Percentiles rank a stretch among this genome's conserved stretches.
These are phyloP conservation scores for Chaetogeoica ovagalla DNA, from an alignment of 2,888 invertebrate species.

Conservation along the genomic window DNA sequence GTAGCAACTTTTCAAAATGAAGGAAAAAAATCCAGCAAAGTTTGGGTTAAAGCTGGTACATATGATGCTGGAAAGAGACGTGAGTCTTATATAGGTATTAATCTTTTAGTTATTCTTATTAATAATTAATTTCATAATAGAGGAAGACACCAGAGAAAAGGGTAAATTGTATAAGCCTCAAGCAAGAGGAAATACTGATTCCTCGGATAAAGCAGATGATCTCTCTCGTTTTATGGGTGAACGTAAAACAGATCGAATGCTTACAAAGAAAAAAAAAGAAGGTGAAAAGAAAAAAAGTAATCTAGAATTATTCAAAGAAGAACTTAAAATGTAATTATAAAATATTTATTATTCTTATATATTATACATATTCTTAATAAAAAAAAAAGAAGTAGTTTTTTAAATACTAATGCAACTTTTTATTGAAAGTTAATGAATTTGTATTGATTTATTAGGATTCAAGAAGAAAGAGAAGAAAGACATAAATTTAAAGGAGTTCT, in stretches of 20 bases:
- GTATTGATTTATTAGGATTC: conserved; percentile 71
- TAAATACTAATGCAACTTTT: neutral
- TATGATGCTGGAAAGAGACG: conserved; percentile 93
- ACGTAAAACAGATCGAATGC: conserved; percentile 66
- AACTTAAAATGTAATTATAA: conserved; percentile 80
- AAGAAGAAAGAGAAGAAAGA: conserved; percentile 94
- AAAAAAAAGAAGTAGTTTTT: neutral
- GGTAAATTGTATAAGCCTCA: conserved; percentile 92
- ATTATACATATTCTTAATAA: conserved; percentile 19
- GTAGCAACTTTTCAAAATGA: conserved; percentile 94
- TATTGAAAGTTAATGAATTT: conserved; percentile 14
- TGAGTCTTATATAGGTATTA: conserved; percentile 63
- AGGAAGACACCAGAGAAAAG: conserved; percentile 85
- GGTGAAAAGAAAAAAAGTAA: conserved; percentile 94
- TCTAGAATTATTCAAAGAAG: conserved; percentile 96
- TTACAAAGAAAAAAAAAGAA: conserved; percentile 70
- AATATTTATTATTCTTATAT: conserved; percentile 23
- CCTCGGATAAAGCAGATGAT: conserved; percentile 70
- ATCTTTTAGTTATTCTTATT: conserved; percentile 45
- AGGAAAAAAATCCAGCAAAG: conserved; percentile 75
- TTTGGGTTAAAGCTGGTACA: conserved; percentile 97
- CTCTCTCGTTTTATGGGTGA: conserved; percentile 70
- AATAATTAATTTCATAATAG: conserved; percentile 60
- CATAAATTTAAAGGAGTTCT: conserved; percentile 84
- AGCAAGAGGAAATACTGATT: conserved; percentile 68